Evolutionary conservation across 2,888 invertebrate genomes (phyloP), one percentile per base, ranked within the genome.

Genomic region (Galerucella nymphaeae): DNA sequence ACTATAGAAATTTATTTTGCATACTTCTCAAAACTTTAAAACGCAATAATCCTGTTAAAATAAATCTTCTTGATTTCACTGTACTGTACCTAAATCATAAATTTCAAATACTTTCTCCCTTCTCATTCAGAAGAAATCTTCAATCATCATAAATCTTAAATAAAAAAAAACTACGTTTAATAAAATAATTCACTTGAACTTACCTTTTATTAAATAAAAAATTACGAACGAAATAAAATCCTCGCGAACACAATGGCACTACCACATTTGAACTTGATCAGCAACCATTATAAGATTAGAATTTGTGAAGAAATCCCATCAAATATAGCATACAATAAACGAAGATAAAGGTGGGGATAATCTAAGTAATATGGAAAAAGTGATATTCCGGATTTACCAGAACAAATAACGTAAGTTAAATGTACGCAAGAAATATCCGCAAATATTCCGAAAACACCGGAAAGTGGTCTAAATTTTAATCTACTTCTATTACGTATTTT

Each of bases 251-350:
- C 5, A 53, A 16, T 16, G 30, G 30, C 18, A 53, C 53, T 53
- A 53, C 11, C 53, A 53, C 53, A 18, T n/a, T 10, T 10, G 30
- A 18, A 53, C 16, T 53, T 18, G 30, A 16, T 59, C 59, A 8
- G 13, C 59, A 14, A 38, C 10, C 38, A 30, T 14, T 38, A 38
- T 8, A 59, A 30, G 23, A 62, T 30, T 53, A 13, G 55, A 69
- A 69, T 62, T 69, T 45, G 48, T 55, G 10, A 62, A 74, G 74
- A 53, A 69, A 74, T 71, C 64, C 62, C 74, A 48, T 74, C 69
- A 71, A 73, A 74, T 74, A 71, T 58, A 62, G 53, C 58, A 61
- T 50, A 63, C 42, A 69, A 69, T 69, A 71, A 69, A 74, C 18
- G 38, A 61, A 58, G 2, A 30, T 45, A 10, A 16, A 55, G 23